Percentiles rank a stretch among this genome's conserved stretches.
These are phyloP conservation scores for Trachurus trachurus DNA, from an alignment of 2,797 vertebrate genomes.

Conservation along the genomic window DNA sequence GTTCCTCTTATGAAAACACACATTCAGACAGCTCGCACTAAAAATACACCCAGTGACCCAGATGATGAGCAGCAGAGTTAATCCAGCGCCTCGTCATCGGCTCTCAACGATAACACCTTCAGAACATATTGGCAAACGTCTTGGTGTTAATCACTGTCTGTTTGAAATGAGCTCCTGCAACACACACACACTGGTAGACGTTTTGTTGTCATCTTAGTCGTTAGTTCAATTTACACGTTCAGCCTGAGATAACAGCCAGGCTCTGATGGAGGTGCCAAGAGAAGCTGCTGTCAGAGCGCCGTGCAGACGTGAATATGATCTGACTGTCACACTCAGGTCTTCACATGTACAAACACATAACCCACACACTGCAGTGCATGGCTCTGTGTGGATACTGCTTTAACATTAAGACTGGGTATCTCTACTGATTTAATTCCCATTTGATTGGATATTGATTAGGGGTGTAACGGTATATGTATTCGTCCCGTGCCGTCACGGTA, in stretches of 20 bases:
- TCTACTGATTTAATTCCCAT: too few species aligned
- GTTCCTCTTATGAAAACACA: background rate
- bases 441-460: too few species aligned
- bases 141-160: constrained; percentile 42
- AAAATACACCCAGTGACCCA: background rate
- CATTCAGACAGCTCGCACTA: background rate
- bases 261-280: constrained; percentile 38
- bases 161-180: constrained; percentile 10
- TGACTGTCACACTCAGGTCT: background rate
- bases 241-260: constrained; percentile 30
- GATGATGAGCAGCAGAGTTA: background rate
- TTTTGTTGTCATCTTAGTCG: constrained; percentile 2
- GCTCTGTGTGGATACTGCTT: too few species aligned
- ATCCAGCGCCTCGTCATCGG: background rate
- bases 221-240: constrained; percentile 49
- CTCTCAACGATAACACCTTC: constrained; percentile 23
- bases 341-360: too few species aligned
- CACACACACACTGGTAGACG: constrained; percentile 7
- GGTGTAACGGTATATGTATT: too few species aligned
- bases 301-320: background rate
- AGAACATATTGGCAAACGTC: constrained; percentile 63
- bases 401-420: too few species aligned
- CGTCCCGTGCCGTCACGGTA: too few species aligned
- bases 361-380: too few species aligned
- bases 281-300: constrained; percentile 34